Evolutionary conservation across 2,113 vertebrate genomes (phyloP), one percentile per base, ranked within the genome.

Genomic region (Oncorhynchus keta): DNA sequence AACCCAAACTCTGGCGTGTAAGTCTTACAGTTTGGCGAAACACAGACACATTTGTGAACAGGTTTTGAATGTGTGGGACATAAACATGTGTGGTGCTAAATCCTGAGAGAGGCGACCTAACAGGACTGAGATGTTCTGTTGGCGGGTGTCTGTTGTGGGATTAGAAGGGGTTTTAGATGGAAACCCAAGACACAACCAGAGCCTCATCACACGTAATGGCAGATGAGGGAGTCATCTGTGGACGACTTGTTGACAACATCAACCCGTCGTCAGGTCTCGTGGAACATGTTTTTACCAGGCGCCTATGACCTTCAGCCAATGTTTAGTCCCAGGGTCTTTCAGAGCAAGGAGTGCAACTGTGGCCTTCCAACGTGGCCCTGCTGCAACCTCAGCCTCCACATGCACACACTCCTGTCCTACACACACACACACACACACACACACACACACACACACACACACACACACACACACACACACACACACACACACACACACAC

Each of bases 131-230:
- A 87, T 86, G 91, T 77, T 79, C 86, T 74, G 24, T 86, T 88
- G 81, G 76, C 73, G 61, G 80, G 88, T 59, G 14, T 76, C 86
- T 79, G 85, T 81, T 86, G 76, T 82, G 68, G 87, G 83, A 88
- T 90, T 87, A 90, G 89, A 89, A 82, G 32, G 66, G 76, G 82
- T 77, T 77, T 88, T 82, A 88, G 84, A 89, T 81, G 85, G 90
- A 92, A 92, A 92, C 84, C 84, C 85, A 92, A 93, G 90, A 91
- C 18, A 88, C 88, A 88, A 90, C 85, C 24, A 39, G 84, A 89
- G 88, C 84, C 66, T 72, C 73, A 16, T 61, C 67, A 77, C 79
- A 78, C 77, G 71, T 28, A 75, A 79, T 71, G 82, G 83, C 83
- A 68, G 83, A 85, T 81, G 66, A 82, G 88, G 76, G 82, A 87